These are phyloP conservation scores for Lepus townsendii DNA, from an alignment of 2,797 vertebrate species.

Conservation along the genomic window DNA sequence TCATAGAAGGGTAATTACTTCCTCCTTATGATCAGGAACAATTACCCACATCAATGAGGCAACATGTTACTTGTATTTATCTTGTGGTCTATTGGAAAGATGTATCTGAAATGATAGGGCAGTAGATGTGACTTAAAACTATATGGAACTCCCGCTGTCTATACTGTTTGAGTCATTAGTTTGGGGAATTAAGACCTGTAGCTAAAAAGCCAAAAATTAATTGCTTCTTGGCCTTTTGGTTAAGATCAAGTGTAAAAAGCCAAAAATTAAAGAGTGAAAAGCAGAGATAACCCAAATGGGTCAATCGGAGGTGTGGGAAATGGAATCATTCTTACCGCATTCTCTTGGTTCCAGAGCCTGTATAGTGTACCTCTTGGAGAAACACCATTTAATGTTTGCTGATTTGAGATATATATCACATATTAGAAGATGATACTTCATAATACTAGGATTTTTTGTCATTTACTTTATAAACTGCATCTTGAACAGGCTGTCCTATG, in stretches of 20 bases:
- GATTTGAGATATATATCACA: not conserved
- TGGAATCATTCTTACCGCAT: rapidly evolving
- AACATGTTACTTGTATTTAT: not conserved
- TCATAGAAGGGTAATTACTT: not conserved
- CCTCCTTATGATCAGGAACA: not conserved
- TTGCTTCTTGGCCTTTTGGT: too few species aligned
- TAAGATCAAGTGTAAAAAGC: too few species aligned
- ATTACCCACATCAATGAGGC: not conserved
- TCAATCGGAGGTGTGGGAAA: not conserved
- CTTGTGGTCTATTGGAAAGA: not conserved
- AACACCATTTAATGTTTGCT: not conserved
- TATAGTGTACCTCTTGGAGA: not conserved
- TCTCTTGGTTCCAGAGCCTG: not conserved
- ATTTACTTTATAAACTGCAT: not conserved
- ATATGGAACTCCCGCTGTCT: not conserved
- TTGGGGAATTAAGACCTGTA: not conserved
- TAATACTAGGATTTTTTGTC: not conserved
- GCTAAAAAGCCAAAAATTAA: not conserved
- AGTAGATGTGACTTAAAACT: not conserved
- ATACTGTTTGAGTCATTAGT: not conserved
- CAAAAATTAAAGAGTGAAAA: not conserved
- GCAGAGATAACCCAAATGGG: not conserved
- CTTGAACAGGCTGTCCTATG: not conserved
- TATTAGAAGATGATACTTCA: not conserved
- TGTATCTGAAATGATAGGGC: not conserved